These are phyloP conservation scores for Varanus salvator DNA, from an alignment of 2,113 vertebrate species.

Conservation along the genomic window DNA sequence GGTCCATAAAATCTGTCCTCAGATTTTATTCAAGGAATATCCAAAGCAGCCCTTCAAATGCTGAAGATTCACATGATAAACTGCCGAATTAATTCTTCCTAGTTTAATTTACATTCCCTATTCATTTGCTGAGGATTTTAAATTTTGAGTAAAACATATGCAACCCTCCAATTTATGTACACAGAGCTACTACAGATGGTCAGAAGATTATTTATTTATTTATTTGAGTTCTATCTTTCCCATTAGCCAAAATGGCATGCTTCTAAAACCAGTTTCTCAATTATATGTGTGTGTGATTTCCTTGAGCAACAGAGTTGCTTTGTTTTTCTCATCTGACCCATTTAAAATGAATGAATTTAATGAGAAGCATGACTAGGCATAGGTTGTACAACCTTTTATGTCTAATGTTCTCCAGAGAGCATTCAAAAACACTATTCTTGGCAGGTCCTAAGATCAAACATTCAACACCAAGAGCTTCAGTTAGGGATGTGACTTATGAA, in stretches of 20 bases:
- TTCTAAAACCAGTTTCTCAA: not conserved
- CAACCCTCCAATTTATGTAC: not conserved
- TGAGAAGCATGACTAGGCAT: conserved; percentile 44
- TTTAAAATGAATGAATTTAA: conserved; percentile 61
- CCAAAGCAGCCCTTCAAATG: not conserved
- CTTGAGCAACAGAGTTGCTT: conserved; percentile 28
- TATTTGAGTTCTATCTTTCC: no score
- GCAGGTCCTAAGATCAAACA: conserved; percentile 38
- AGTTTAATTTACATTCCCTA: not conserved
- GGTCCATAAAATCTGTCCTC: not conserved
- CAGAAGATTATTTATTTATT: not conserved
- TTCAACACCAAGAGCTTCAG: conserved; percentile 20
- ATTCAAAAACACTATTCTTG: conserved; percentile 54
- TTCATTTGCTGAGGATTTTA: not conserved
- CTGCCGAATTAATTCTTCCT: not conserved
- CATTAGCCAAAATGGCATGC: conserved; percentile 33
- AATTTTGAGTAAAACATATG: not conserved
- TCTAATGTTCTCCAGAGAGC: conserved; percentile 45
- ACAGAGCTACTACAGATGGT: not conserved
- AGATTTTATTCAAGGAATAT: not conserved
- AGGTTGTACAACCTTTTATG: conserved; percentile 58
- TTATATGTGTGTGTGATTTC: conserved; percentile 36
- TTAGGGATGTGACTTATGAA: conserved; percentile 60
- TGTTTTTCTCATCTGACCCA: conserved; percentile 39
- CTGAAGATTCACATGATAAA: not conserved